phyloP scores from a whole-genome alignment of 2,888 invertebrate species.

The Allophyes oxyacanthae region DNA sequence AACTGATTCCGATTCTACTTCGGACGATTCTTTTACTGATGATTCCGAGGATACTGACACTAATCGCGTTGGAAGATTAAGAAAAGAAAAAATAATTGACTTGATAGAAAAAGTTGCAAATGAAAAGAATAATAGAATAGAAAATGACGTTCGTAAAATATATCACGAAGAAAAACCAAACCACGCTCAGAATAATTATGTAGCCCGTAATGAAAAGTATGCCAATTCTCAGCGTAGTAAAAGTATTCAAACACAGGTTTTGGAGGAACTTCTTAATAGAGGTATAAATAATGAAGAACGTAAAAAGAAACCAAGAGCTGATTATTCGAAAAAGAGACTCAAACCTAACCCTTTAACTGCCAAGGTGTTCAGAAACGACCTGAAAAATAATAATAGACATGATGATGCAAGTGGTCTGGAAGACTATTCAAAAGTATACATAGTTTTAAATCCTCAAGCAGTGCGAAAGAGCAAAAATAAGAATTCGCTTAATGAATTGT shows the following conservation, averaged over 20 bases:
- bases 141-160: neutral
- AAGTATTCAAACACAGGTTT: constrained; percentile 11
- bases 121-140: constrained; percentile 3
- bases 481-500: constrained; percentile 67
- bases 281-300: constrained; percentile 4
- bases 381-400: constrained; percentile 22
- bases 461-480: constrained; percentile 60
- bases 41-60: constrained; percentile 36
- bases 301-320: constrained; percentile 6
- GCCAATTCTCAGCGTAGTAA: constrained; percentile 3
- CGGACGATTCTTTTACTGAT: constrained; percentile 8
- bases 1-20: constrained; percentile 19
- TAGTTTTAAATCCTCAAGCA: constrained; percentile 70
- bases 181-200: neutral
- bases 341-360: constrained; percentile 30
- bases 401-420: constrained; percentile 37
- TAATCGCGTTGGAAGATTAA: constrained; percentile 39
- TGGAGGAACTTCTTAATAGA: constrained; percentile 30
- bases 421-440: constrained; percentile 71
- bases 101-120: constrained; percentile 51
- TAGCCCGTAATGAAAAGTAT: constrained; percentile 13
- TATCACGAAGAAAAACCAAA: constrained; percentile 14
- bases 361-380: constrained; percentile 5
- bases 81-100: constrained; percentile 52
- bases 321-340: constrained; percentile 14